A percentile compares a stretch with the other conserved stretches of the same genome.
These are phyloP conservation scores for Thaumetopoea pityocampa DNA, from an alignment of 1,140 invertebrate species.

Conservation along the genomic window DNA sequence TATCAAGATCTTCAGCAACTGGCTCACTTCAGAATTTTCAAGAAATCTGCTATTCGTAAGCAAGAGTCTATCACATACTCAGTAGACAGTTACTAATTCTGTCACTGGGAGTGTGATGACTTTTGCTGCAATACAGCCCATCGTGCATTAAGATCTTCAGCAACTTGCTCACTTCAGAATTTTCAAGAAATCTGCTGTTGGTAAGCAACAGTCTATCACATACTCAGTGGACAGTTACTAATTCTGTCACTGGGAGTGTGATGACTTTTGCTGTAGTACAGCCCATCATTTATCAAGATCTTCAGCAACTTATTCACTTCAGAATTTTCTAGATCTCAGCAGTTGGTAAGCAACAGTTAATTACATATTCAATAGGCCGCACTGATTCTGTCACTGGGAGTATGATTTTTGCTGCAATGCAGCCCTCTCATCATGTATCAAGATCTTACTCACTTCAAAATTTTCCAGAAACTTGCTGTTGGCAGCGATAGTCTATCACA, in stretches of 20 bases:
- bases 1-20: too few relatives aligned
- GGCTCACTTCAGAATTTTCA: too few relatives aligned
- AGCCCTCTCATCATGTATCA: not conserved
- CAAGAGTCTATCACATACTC: too few relatives aligned
- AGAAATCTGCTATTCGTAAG: too few relatives aligned
- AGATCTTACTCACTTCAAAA: slow-evolving; percentile 16
- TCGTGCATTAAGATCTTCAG: not conserved
- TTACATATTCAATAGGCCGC: not conserved
- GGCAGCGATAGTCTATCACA: too few relatives aligned
- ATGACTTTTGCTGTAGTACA: slow-evolving; percentile 9
- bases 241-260: slow-evolving; percentile 38
- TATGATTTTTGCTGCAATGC: slow-evolving; percentile 2
- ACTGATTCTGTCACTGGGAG: slow-evolving; percentile 37
- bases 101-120: slow-evolving; percentile 28
- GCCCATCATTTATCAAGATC: too few relatives aligned
- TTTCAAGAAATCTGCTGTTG: not conserved
- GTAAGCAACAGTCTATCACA: slow-evolving; percentile 13
- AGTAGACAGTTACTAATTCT: too few relatives aligned
- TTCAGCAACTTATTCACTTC: too few relatives aligned
- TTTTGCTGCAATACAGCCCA: not conserved
- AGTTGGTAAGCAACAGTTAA: slow-evolving; percentile 14
- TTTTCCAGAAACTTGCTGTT: too few relatives aligned
- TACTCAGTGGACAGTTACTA: slow-evolving; percentile 23
- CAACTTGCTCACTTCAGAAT: too few relatives aligned
- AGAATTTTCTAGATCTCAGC: not conserved